Evolutionary conservation across 2,113 vertebrate species (phyloP), one percentile per base, ranked within the genome.

Genomic region (Campylomormyrus numenius): DNA sequence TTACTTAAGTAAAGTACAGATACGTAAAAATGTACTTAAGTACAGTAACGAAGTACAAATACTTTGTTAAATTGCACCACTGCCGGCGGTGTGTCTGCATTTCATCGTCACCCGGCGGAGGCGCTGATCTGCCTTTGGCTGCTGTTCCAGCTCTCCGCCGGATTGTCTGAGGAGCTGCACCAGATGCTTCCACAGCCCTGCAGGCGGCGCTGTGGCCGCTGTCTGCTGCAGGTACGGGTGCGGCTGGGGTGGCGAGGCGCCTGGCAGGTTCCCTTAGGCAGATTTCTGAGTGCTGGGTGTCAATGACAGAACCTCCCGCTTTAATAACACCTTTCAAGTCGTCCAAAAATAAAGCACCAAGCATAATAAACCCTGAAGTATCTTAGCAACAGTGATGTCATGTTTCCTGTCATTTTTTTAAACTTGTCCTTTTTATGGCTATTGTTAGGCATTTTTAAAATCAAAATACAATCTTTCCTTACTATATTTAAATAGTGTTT

Each of bases 171-270:
- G 91, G 97, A 97, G 90, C 95, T 96, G 91, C 93, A 95, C 45
- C 92, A 94, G 88, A 95, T 95, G 95, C 94, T 93, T 11, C 94
- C 95, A 0, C 94, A 93, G 27, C 88, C 88, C 77, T 91, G 93
- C 70, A 94, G 94, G 17, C 95, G 97, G 0, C 97, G 96, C 80
- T 99, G 98, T 88, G 96, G 97, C 46, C 96, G 96, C 94, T 99
- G 98, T 92, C 90, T 98, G 92, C 94, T 98, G 92, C 97, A 97
- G 98, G 98, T 99, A 92, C 2, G 94, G 91, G 39, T 46, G 49
- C 1, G 21, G 7, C n/a, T 53, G 49, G n/a, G 85, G 49, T 87
- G 13, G 10, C 35, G 66, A 13, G 74, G 74, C 5, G 39, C 19
- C 45, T 85, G 3, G 8, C 46, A 27, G 4, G n/a, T 3, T 87